Evolutionary conservation across 2,797 vertebrate genomes (phyloP), one percentile per base, ranked within the genome.

Genomic region (Acomys russatus): DNA sequence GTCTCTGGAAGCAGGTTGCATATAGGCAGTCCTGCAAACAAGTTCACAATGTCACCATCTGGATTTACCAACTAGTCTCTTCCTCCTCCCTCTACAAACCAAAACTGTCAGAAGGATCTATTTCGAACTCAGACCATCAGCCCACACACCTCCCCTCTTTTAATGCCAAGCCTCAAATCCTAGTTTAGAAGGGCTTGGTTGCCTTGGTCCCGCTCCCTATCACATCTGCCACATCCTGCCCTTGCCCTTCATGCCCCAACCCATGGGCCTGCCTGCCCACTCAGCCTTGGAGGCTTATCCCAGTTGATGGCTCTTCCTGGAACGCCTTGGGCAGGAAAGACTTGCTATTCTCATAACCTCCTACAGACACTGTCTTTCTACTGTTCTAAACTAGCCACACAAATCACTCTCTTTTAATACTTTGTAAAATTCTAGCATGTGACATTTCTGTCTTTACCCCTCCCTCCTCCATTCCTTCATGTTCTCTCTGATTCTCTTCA

Each of bases 301-400:
- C 23, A 44, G 83, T 44, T 70, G n/a, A 49, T 77, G 49, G 51
- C 14, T 82, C 66, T n/a, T 33, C 59, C 78, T 20, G 86, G 61
- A 86, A 83, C 87, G 86, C 54, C 91, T 49, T 80, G 70, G 23
- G 11, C 25, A 38, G 5, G 51, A 76, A 51, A 33, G 38, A 28
- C 15, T 33, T 91, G 38, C 68, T 33, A 73, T 71, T 80, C 76
- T 87, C 44, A 71, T 74, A 95, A n/a, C 77, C 25, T 88, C 86
- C 86, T 51, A 38, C 68, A 85, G 88, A 91, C 25, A 30, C 38
- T 51, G 70, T n/a, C 83, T 79, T 66, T 70, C 91, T 95, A 49
- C 77, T 54, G 7, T 83, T 86, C 80, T 61, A 79, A 90, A 88
- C 38, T 12, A 95, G 79, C 30, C 61, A 82, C 61, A 82, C 33